Evolutionary conservation across 2,113 vertebrate species (phyloP), one percentile per base, ranked within the genome.

Genomic region (Elaphurus davidianus): DNA sequence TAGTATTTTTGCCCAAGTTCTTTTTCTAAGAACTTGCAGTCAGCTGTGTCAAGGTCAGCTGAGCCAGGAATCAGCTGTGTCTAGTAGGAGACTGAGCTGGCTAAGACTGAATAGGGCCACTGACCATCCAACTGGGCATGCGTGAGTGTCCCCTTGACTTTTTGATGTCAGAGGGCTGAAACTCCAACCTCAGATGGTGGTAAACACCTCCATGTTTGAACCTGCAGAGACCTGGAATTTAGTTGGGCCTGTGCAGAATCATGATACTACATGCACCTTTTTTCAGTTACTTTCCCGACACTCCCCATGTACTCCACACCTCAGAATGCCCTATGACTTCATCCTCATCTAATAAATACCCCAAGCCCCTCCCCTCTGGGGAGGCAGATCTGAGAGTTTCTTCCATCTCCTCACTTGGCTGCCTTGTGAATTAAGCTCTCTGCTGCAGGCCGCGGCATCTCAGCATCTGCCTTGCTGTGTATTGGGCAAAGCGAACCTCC

Each of bases 271-370:
- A 54, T 8, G 2, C 23, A 36, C 12, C 21, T 40, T 55, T 36
- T 55, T 40, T 2, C 1, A 40, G 3, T 83, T 36, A 36, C 12
- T 23, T n/a, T 54, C 50, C 30, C 0, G 0, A 13, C 0, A 0
- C 78, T 78, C 27, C 27, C 25, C 27, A 30, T 17, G 45, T 30
- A 6, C 79, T 50, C 47, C 30, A 54, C 33, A 33, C 19, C 52
- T 55, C 12, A 23, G 81, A 83, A 25, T 11, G 11, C 52, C 50
- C 50, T 83, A 13, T 33, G 17, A 21, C 81, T 54, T 83, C 50
- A 25, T 55, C 81, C 52, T 25, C 33, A 5, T 54, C 79, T 21
- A 52, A 55, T 55, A 25, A 83, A 36, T 83, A 83, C 50, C 50
- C 81, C 21, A 52, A 36, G n/a, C 21, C 12, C 52, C n/a, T 36